phyloP scores from a whole-genome alignment of 2,888 invertebrate genomes.

The Schizotus pectinicornis region DNA sequence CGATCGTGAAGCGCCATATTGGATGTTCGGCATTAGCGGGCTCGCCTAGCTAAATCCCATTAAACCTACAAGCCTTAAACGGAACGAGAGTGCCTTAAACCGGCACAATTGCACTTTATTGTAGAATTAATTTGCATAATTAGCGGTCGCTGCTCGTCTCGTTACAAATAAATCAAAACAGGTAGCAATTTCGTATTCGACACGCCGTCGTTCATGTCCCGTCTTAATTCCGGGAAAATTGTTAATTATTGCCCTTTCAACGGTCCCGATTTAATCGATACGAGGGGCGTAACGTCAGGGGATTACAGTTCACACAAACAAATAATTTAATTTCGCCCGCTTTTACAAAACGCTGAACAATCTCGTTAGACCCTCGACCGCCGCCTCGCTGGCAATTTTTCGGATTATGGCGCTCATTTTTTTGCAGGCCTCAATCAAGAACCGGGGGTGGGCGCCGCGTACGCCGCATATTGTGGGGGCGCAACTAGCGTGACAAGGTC shows the following conservation, averaged over 20 bases:
- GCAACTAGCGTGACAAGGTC: conserved; percentile 36
- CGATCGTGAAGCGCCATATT: conserved; percentile 32
- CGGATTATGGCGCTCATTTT: conserved; percentile 2
- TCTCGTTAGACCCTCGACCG: conserved; percentile 16
- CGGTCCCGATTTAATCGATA: conserved; percentile 3
- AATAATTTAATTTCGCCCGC: conserved; percentile 22
- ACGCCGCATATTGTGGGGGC: conserved; percentile 34
- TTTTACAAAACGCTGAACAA: conserved; percentile 25
- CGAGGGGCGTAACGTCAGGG: not conserved
- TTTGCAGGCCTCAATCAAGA: conserved; percentile 18
- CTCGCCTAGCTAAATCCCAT: no score
- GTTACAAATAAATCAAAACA: no score
- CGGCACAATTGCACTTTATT: no score
- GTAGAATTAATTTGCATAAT: no score
- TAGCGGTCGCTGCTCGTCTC: no score
- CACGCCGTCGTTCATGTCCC: not conserved
- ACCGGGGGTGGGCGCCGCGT: conserved; percentile 22
- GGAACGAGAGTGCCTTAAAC: no score
- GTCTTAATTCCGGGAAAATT: not conserved
- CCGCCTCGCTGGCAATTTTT: conserved; percentile 4
- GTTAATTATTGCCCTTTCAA: conserved; percentile 4
- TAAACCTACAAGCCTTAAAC: no score
- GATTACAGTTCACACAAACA: conserved; percentile 1
- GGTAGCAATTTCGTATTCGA: not conserved
- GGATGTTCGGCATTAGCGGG: no score